phyloP scores from a whole-genome alignment of 2,113 vertebrate genomes.

The Urocynchramus pylzowi region DNA sequence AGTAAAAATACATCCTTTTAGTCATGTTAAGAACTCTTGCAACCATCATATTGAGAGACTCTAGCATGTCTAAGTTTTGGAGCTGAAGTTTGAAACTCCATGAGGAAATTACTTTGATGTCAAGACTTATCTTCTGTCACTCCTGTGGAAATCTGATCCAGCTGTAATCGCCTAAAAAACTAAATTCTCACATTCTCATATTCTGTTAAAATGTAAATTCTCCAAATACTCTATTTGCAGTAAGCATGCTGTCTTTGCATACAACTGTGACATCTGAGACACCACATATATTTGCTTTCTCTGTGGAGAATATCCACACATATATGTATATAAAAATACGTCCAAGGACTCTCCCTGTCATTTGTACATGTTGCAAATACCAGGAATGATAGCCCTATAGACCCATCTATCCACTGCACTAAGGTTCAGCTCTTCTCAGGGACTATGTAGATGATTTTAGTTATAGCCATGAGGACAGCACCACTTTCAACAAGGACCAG shows the following conservation, averaged over 20 bases:
- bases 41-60: background rate
- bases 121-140: slow-evolving; percentile 18
- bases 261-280: background rate
- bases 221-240: background rate
- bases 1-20: background rate
- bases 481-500: background rate
- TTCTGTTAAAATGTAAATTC: slow-evolving; percentile 33
- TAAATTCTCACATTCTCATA: background rate
- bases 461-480: background rate
- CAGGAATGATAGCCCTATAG: background rate
- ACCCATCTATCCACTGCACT: background rate
- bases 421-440: background rate
- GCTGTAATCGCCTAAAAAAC: slow-evolving; percentile 16
- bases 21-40: background rate
- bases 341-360: background rate
- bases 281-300: background rate
- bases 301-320: background rate
- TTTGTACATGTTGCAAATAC: background rate
- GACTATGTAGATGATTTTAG: background rate
- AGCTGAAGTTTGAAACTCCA: background rate
- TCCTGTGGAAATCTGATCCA: slow-evolving; percentile 25
- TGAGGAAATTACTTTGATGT: slow-evolving; percentile 37
- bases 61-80: background rate
- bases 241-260: background rate
- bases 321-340: background rate